Conservation (phyloP, 2,888 invertebrate species). For the Patella pellucida region DNA sequence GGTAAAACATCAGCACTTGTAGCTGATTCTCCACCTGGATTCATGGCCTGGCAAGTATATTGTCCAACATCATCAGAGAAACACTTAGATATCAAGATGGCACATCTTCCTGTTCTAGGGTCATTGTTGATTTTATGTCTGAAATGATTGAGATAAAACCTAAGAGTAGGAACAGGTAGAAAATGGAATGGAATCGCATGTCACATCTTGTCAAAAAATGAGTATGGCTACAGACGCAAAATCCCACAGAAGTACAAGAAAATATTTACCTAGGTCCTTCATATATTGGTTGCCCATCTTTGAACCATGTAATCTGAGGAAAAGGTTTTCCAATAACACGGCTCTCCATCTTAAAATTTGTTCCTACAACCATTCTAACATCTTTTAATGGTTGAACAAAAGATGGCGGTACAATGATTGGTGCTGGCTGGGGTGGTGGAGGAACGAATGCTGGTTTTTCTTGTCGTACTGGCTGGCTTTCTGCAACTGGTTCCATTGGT, state of each 20-base stretch:
- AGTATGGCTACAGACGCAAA: no score
- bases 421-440: constrained; percentile 36
- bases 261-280: constrained; percentile 64
- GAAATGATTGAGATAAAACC: constrained; percentile 19
- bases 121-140: constrained; percentile 66
- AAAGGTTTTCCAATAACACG: constrained; percentile 66
- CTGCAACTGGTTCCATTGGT: constrained; percentile 14
- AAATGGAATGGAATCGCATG: not conserved
- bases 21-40: constrained; percentile 83
- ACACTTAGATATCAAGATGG: constrained; percentile 89
- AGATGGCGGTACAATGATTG: constrained; percentile 54
- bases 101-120: constrained; percentile 84
- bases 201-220: constrained; percentile 2
- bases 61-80: constrained; percentile 81
- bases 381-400: constrained; percentile 60
- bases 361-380: constrained; percentile 68
- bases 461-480: not conserved
- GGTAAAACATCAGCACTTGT: constrained; percentile 87
- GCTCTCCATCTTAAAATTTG: constrained; percentile 68
- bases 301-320: constrained; percentile 68
- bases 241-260: not conserved
- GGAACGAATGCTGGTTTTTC: constrained; percentile 20
- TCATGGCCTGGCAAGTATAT: constrained; percentile 85
- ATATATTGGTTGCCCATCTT: constrained; percentile 60
- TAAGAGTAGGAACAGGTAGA: not conserved